Conservation (phyloP, 1,140 invertebrate genomes). For the Chionoecetes opilio region DNA sequence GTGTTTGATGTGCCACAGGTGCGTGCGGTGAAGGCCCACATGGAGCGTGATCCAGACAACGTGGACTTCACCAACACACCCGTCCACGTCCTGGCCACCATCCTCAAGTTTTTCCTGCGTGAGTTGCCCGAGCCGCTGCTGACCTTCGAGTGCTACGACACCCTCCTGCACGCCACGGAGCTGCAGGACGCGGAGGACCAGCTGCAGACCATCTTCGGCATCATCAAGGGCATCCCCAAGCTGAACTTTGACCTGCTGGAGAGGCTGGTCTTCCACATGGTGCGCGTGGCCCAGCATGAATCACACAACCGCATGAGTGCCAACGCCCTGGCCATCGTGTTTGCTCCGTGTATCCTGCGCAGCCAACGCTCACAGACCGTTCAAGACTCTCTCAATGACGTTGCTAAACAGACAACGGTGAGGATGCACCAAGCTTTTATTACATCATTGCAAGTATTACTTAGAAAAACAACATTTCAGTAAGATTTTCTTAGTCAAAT, state of each 20-base stretch:
- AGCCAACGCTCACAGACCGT: conserved; percentile 93
- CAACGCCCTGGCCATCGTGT: conserved; percentile 96
- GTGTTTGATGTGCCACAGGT: conserved; percentile 88
- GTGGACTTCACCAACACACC: conserved; percentile 86
- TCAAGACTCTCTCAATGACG: conserved; percentile 91
- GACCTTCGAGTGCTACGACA: conserved; percentile 97
- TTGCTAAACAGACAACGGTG: conserved; percentile 79
- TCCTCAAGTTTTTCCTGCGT: conserved; percentile 95
- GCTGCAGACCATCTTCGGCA: conserved; percentile 92
- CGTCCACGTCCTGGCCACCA: conserved; percentile 95
- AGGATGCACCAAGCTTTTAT: conserved; percentile 33
- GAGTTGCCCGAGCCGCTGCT: conserved; percentile 97
- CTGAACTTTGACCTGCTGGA: conserved; percentile 96
- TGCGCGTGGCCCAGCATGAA: conserved; percentile 93
- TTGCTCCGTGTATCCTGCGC: conserved; percentile 96
- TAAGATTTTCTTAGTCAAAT: background rate
- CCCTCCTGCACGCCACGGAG: conserved; percentile 94
- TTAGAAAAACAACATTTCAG: background rate
- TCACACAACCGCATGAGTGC: conserved; percentile 96
- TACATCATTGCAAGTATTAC: background rate
- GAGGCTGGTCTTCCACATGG: conserved; percentile 96
- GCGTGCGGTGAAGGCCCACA: conserved; percentile 89
- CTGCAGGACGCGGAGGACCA: conserved; percentile 92
- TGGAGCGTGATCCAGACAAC: conserved; percentile 89
- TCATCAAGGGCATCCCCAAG: conserved; percentile 94